Evolutionary conservation across 2,113 vertebrate species (phyloP).

Genomic region (crab-eating macaque (Macaca fascicularis)): DNA sequence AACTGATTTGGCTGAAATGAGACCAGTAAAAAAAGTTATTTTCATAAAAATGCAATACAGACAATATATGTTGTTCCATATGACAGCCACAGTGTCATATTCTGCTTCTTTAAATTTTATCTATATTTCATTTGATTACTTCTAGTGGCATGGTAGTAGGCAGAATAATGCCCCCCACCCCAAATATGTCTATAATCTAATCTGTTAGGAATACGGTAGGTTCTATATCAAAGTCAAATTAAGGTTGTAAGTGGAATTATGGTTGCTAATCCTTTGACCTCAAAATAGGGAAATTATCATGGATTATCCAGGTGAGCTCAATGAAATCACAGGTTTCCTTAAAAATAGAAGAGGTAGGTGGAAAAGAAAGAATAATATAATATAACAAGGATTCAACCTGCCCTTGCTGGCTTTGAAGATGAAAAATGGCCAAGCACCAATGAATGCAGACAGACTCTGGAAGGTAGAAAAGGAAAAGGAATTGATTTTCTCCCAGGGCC

Average conservation of each 20-base stretch:
- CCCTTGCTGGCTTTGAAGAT: neutral
- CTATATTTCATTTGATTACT: slow-evolving; percentile 27
- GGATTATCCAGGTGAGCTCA: neutral
- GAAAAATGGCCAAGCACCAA: neutral
- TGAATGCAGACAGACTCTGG: neutral
- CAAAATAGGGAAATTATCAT: neutral
- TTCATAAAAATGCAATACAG: neutral
- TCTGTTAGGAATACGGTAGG: neutral
- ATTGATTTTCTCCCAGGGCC: neutral
- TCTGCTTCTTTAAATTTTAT: neutral
- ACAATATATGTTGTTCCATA: neutral
- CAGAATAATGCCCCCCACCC: neutral
- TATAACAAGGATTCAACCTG: neutral
- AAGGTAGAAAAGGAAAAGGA: neutral
- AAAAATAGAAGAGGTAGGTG: neutral
- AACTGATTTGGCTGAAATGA: slow-evolving; percentile 20
- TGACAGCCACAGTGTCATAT: neutral
- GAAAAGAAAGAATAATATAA: neutral
- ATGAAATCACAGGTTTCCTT: neutral
- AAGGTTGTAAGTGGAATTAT: neutral
- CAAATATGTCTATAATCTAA: neutral
- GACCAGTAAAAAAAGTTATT: neutral
- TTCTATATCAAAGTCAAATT: neutral
- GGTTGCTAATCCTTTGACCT: neutral
- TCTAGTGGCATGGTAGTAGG: neutral